These are phyloP conservation scores for Orbicella faveolata DNA, from an alignment of 64 coral and sea anemone species.

Conservation along the genomic window DNA sequence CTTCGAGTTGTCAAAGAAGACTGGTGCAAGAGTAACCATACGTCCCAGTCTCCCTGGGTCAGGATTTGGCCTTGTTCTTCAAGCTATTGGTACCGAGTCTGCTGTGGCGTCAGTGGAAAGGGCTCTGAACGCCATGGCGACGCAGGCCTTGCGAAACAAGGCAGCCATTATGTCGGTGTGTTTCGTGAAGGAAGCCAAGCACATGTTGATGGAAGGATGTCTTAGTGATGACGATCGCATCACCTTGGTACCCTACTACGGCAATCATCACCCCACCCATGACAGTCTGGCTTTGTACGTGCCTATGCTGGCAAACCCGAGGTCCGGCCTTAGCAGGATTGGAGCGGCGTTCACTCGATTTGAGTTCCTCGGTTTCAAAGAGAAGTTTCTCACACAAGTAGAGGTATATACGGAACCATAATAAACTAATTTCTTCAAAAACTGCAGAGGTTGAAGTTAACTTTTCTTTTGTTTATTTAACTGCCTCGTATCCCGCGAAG, in stretches of 20 bases:
- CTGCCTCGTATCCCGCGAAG: no score
- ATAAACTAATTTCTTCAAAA: not conserved
- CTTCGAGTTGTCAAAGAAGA: conserved; percentile 60
- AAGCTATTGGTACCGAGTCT: conserved; percentile 81
- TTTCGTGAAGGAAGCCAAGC: conserved; percentile 88
- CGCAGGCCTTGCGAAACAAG: conserved; percentile 57
- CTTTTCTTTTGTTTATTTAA: no score
- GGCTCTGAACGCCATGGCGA: conserved; percentile 69
- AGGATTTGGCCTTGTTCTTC: conserved; percentile 66
- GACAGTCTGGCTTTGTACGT: conserved; percentile 78
- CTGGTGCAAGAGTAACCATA: conserved; percentile 90
- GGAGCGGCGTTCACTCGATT: conserved; percentile 59
- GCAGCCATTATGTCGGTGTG: conserved; percentile 79
- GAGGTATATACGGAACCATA: conserved; percentile 27
- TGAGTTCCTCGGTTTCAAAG: conserved; percentile 65
- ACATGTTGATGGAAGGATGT: conserved; percentile 80
- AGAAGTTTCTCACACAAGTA: conserved; percentile 78
- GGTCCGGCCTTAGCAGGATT: conserved; percentile 35
- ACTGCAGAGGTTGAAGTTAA: not conserved
- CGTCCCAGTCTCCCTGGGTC: conserved; percentile 64
- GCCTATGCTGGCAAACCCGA: conserved; percentile 64
- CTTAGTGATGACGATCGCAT: conserved; percentile 79
- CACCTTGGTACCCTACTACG: conserved; percentile 86
- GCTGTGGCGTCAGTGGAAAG: conserved; percentile 75
- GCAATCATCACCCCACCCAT: conserved; percentile 78